These are phyloP conservation scores for Proisotoma minuta DNA, from an alignment of 2,888 invertebrate species.

Conservation along the genomic window DNA sequence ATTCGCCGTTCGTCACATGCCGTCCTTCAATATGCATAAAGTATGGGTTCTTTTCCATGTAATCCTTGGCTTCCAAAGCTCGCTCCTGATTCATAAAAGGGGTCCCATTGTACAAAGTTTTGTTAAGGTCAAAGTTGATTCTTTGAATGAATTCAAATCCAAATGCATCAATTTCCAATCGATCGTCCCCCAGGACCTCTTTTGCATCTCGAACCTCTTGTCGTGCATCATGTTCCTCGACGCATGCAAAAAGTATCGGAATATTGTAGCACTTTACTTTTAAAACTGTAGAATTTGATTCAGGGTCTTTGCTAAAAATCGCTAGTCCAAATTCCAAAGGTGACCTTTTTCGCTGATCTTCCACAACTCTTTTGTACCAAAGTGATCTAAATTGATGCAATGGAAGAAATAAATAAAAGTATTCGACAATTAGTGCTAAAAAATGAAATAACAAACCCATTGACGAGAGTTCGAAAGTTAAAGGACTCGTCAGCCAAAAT, in stretches of 20 bases:
- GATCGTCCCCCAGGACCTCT: not conserved
- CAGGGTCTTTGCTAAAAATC: slow-evolving; percentile 16
- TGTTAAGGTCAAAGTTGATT: slow-evolving; percentile 25
- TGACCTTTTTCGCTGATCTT: slow-evolving; percentile 11
- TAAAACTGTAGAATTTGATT: not conserved
- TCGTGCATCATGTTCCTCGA: slow-evolving; percentile 29
- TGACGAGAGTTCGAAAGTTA: too few relatives aligned
- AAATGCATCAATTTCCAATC: slow-evolving; percentile 13
- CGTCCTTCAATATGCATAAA: slow-evolving; percentile 21
- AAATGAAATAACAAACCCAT: too few relatives aligned
- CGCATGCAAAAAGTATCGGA: slow-evolving; percentile 17
- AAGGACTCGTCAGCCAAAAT: slow-evolving; percentile 19
- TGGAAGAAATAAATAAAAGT: not conserved
- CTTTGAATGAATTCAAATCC: slow-evolving; percentile 23
- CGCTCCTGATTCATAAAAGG: slow-evolving; percentile 22
- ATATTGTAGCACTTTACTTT: slow-evolving; percentile 23
- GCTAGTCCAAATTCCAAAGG: slow-evolving; percentile 26
- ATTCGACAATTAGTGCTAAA: not conserved
- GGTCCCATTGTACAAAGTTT: slow-evolving; percentile 22
- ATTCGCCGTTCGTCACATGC: slow-evolving; percentile 7
- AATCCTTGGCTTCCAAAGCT: not conserved
- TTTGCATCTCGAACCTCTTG: slow-evolving; percentile 9
- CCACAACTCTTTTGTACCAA: slow-evolving; percentile 26
- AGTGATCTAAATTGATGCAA: slow-evolving; percentile 7
- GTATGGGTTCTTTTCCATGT: slow-evolving; percentile 22